phyloP scores from a whole-genome alignment of 2,797 vertebrate species.

The Petrocephalus schoutedeni region DNA sequence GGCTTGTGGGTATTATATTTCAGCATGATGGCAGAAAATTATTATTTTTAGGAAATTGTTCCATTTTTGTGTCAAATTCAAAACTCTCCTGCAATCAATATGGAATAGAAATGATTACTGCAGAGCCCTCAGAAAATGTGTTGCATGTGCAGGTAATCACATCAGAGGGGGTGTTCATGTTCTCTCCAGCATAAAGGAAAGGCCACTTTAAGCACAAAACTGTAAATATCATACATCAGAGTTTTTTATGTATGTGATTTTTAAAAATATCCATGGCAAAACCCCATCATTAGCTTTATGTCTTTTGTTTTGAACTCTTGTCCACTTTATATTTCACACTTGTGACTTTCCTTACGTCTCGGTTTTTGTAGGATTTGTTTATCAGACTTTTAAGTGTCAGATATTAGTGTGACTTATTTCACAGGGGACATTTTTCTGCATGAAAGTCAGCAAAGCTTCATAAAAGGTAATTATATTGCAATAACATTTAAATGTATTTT shows the following conservation, averaged over 20 bases:
- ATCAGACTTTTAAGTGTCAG: neutral
- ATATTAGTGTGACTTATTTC: neutral
- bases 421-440: neutral
- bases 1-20: neutral
- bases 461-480: slow-evolving; percentile 2
- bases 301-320: neutral
- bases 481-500: slow-evolving; percentile 13
- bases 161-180: neutral
- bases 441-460: slow-evolving; percentile 12
- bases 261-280: neutral
- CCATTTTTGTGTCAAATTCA: slow-evolving; percentile 5
- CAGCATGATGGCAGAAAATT: neutral
- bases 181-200: neutral
- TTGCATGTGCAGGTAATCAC: neutral
- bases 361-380: neutral
- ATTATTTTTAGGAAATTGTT: slow-evolving; percentile 18
- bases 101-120: neutral
- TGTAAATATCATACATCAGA: neutral
- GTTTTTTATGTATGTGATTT: slow-evolving; percentile 8
- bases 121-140: neutral
- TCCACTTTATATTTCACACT: neutral
- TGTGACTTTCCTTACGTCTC: neutral
- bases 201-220: neutral
- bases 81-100: neutral
- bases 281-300: neutral